Evolutionary conservation across 2,888 invertebrate species (phyloP).

Genomic region (Cancer borealis): DNA sequence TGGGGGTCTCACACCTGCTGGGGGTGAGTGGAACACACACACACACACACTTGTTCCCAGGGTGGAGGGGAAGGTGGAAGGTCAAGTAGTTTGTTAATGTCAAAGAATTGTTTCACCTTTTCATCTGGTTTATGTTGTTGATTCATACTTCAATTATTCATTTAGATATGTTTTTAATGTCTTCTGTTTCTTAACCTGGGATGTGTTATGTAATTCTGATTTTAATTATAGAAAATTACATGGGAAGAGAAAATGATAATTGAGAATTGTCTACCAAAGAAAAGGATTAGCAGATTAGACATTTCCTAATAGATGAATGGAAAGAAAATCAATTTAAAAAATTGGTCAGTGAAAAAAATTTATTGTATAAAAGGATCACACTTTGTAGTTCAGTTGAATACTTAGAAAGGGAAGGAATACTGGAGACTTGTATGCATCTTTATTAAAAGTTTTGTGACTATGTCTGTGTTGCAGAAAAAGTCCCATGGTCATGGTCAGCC

Average conservation of each 20-base stretch:
- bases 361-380: too few species aligned
- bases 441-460: not conserved
- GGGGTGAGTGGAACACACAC: constrained; percentile 64
- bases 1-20: constrained; percentile 71
- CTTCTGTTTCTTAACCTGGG: too few species aligned
- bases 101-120: not conserved
- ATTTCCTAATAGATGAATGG: not conserved
- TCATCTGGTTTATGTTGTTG: not conserved
- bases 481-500: constrained; percentile 47
- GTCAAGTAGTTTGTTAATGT: not conserved
- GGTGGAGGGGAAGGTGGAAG: not conserved
- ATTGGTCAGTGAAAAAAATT: too few species aligned
- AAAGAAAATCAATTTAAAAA: too few species aligned
- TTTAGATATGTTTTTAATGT: too few species aligned
- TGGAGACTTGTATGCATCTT: not conserved
- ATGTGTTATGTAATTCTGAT: not conserved
- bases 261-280: not conserved
- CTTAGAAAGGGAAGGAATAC: not conserved
- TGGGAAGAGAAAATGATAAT: not conserved
- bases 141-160: not conserved
- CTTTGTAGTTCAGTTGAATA: too few species aligned
- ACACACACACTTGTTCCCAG: not conserved
- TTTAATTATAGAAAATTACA: not conserved
- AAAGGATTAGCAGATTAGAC: not conserved
- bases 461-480: constrained; percentile 18